Evolutionary conservation across 1,140 invertebrate species (phyloP), one percentile per base, ranked within the genome.

Genomic region (Calosoma granatense): DNA sequence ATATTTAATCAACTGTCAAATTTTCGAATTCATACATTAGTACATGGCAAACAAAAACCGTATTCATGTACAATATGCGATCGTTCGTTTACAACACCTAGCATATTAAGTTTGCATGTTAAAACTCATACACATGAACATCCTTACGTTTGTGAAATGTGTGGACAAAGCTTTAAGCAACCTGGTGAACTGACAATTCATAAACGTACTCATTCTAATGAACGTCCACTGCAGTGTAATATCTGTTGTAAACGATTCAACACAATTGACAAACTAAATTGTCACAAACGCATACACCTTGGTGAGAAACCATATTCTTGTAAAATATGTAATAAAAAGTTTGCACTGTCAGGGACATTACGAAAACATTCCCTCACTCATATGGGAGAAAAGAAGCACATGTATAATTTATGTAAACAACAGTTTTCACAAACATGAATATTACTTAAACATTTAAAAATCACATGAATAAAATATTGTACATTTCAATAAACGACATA

Each of bases 51-150:
- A 1, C 61, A 64, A 17, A 71, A 71, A 54, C 66, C 67, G 0
- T 70, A 63, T 23, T 52, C 53, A 3, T 74, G 72, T 63, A 76
- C 77, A 52, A 70, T 80, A 3, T 86, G 83, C 56, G 47, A 59
- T 47, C 9, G 17, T 6, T 4, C 26, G 4, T 30, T 30, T 30
- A 30, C 26, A 30, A 4, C 4, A n/a, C n/a, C n/a, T n/a, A n/a
- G n/a, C n/a, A n/a, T n/a, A n/a, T n/a, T n/a, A n/a, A n/a, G n/a
- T n/a, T n/a, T n/a, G n/a, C n/a, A n/a, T n/a, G n/a, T n/a, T n/a
- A 14, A 20, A 51, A 17, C 17, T 21, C 17, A 53, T 20, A 4
- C 51, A 2, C 11, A 17, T 20, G 20, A 53, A 20, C 3, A 4
- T 2, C 17, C 20, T 53, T 22, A 20, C 51, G 51, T 53, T 53